Evolutionary conservation across 2,888 invertebrate genomes (phyloP), one percentile per base, ranked within the genome.

Genomic region (Ichneumoninae sp.): DNA sequence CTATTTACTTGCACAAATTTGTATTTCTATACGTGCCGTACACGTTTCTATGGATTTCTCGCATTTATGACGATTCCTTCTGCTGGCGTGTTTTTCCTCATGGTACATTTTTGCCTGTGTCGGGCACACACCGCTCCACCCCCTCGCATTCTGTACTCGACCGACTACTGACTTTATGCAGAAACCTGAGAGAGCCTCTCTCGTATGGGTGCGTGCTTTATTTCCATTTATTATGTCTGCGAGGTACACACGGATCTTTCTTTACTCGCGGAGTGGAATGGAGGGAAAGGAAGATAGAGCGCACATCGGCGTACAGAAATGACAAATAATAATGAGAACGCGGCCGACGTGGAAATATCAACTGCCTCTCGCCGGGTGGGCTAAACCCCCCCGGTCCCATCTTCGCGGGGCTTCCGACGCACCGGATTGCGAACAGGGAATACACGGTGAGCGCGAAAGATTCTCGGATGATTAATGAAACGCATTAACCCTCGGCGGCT

Each of bases 261-360:
- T 76, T 36, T 63, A 33, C 30, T 26, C 71, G 30, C 75, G 16
- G 0, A 68, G 5, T 7, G 16, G 33, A 1, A 70, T 50, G 63
- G 16, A 22, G 22, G 33, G 57, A 33, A 30, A 5, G 47, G 57
- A 69, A 83, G 57, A 83, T 78, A 79, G 70, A 30, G 33, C n/a
- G n/a, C 63, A n/a, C 22, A 57, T 36, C 19, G 26, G 47, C n/a
- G 40, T 73, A 63, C 83, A 80, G 87, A 87, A 88, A 90, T 90
- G 91, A 91, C 90, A 90, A 91, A 91, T 92, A 91, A 91, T 90
- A 91, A 92, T 89, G 90, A 89, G 87, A 86, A 85, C 85, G 80
- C 79, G 50, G 77, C 80, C 81, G 88, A 84, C 85, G 82, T 78
- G 83, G 83, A 88, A 87, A 88, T 87, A 88, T 88, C 85, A 88